Base-by-base conservation (phyloP, 2,113 vertebrate species). In the Corvus moneduloides region DNA sequence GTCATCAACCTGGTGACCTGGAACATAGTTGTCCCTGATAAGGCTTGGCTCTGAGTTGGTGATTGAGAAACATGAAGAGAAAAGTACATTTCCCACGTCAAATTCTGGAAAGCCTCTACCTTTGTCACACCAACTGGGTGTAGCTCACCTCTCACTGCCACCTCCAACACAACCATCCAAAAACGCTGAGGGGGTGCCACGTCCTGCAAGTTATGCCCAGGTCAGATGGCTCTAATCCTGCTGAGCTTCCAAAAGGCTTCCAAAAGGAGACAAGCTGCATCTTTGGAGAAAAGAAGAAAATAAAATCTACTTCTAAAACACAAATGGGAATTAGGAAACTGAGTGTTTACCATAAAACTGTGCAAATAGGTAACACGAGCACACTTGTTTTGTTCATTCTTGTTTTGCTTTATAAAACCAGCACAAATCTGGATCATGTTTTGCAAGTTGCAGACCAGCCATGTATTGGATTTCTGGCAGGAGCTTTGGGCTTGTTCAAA, bases 11-110 rank as follows among this genome's bases (percentile, higher is more conserved):
- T 26, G 21, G 5, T 74, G 66, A 67, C 33, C 37, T 44, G 39
- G 30, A 61, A 10, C 39, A 6, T 0, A 28, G 62, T 4, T 73
- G 55, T 51, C 71, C 61, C 69, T 44, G 81, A n/a, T 33, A 69
- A 82, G 0, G 0, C 63, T 62, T 54, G 32, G 51, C 58, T 66
- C 51, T 39, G 37, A n/a, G 49, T 1, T 62, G 41, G 6, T 22
- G 62, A n/a, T 39, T 85, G 77, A 87, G 61, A 93, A 94, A 87
- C 16, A 0, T 2, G 16, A 77, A 80, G 63, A 59, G 58, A 59
- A 90, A 94, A 51, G 17, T 16, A 39, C 24, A 75, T 90, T 81
- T 75, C 54, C 63, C 30, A 35, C 3, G 3, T 55, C 39, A 68
- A 12, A 48, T 10, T 27, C 76, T 51, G 30, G 48, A 61, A 71